phyloP scores from a whole-genome alignment of 2,113 vertebrate genomes.

The Ictalurus punctatus region DNA sequence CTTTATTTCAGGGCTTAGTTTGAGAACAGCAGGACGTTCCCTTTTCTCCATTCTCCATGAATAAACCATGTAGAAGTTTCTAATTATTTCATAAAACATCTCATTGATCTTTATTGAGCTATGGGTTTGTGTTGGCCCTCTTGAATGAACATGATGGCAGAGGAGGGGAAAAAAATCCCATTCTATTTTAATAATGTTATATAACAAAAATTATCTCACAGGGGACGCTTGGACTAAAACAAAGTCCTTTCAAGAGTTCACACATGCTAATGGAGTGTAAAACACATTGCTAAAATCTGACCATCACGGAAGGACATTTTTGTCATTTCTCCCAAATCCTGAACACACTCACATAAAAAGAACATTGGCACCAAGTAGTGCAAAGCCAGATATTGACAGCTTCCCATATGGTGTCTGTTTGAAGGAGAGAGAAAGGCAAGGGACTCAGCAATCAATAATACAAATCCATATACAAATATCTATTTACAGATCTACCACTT shows the following conservation, averaged over 20 bases:
- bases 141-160: slow-evolving; percentile 65
- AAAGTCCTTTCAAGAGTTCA: slow-evolving; percentile 44
- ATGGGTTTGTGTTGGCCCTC: slow-evolving; percentile 71
- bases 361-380: neutral
- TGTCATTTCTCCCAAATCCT: slow-evolving; percentile 19
- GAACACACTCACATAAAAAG: slow-evolving; percentile 1
- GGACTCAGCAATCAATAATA: slow-evolving; percentile 33
- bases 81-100: slow-evolving; percentile 54
- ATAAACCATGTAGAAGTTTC: slow-evolving; percentile 25
- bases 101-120: slow-evolving; percentile 55
- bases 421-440: slow-evolving; percentile 13
- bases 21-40: neutral
- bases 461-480: slow-evolving; percentile 20
- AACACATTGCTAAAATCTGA: slow-evolving; percentile 56
- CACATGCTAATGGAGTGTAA: slow-evolving; percentile 14
- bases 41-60: slow-evolving; percentile 25
- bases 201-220: slow-evolving; percentile 51
- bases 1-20: neutral
- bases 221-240: slow-evolving; percentile 32
- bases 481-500: slow-evolving; percentile 18
- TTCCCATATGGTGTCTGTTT: slow-evolving; percentile 36
- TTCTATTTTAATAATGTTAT: slow-evolving; percentile 71
- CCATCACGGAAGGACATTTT: slow-evolving; percentile 35
- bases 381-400: slow-evolving; percentile 8
- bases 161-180: slow-evolving; percentile 69